phyloP scores from a whole-genome alignment of 2,888 invertebrate species.

The Dryocosmus kuriphilus region DNA sequence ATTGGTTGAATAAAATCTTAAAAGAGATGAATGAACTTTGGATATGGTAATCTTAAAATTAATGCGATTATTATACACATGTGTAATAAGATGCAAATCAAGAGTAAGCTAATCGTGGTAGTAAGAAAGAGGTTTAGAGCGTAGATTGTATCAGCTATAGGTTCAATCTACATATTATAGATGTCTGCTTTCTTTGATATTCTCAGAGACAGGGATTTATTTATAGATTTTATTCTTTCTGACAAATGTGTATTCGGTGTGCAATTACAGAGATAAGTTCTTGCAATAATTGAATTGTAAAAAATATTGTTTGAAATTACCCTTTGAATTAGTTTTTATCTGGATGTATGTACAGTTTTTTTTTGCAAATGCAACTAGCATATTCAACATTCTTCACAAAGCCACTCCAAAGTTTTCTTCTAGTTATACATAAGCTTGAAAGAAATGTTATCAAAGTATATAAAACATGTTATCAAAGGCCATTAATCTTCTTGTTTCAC shows the following conservation, averaged over 20 bases:
- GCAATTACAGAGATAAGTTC: too few relatives aligned
- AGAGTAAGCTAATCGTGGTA: not conserved
- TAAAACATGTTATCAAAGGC: not conserved
- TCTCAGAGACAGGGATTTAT: constrained; percentile 24
- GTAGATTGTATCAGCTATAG: not conserved
- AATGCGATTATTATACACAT: not conserved
- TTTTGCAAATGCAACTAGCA: too few relatives aligned
- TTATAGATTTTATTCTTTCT: constrained; percentile 13
- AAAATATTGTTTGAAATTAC: too few relatives aligned
- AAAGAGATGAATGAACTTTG: not conserved
- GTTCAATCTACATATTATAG: constrained; percentile 1
- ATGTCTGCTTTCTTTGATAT: constrained; percentile 14
- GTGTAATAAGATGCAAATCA: not conserved
- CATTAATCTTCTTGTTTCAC: too few relatives aligned
- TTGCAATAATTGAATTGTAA: too few relatives aligned
- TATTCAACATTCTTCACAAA: too few relatives aligned
- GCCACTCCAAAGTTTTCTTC: too few relatives aligned
- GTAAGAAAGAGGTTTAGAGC: not conserved
- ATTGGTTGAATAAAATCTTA: not conserved
- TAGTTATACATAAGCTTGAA: not conserved
- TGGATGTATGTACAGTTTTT: too few relatives aligned
- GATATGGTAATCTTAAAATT: not conserved
- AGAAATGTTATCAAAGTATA: too few relatives aligned
- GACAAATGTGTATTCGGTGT: not conserved
- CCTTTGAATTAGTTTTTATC: too few relatives aligned